phyloP scores from a whole-genome alignment of 35 echinoderm and acorn worm species.

The Apostichopus japonicus region DNA sequence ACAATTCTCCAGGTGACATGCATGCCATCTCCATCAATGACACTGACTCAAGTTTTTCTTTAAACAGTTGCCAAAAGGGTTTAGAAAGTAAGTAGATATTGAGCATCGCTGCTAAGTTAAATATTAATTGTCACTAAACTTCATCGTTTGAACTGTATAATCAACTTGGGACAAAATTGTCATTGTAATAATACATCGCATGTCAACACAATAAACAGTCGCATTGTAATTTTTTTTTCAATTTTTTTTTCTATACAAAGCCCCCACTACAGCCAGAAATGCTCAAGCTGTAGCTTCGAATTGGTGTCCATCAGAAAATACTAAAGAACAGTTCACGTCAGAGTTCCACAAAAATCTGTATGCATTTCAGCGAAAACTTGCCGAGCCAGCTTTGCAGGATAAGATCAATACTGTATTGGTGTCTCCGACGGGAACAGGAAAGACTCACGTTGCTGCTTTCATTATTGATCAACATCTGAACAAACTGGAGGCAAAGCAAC shows the following conservation, averaged over 20 bases:
- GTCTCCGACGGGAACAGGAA: slow-evolving; percentile 59
- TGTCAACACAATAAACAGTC: too few relatives aligned
- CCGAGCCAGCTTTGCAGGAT: neutral
- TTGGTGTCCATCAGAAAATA: neutral
- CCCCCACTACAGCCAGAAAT: neutral
- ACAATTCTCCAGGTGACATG: neutral
- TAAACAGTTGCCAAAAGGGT: too few relatives aligned
- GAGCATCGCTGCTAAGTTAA: too few relatives aligned
- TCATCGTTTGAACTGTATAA: too few relatives aligned
- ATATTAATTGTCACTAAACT: too few relatives aligned
- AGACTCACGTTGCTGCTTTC: slow-evolving; percentile 66
- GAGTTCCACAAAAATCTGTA: neutral
- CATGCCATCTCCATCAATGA: neutral
- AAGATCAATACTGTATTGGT: slow-evolving; percentile 59
- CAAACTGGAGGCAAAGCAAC: neutral
- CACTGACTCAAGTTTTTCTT: too few relatives aligned
- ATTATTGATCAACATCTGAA: slow-evolving; percentile 70
- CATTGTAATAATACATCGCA: too few relatives aligned
- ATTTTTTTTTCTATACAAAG: neutral
- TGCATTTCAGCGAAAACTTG: neutral
- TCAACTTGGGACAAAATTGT: too few relatives aligned
- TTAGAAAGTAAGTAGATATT: too few relatives aligned
- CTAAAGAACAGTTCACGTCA: neutral
- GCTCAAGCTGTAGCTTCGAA: neutral
- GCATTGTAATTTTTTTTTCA: neutral